A percentile compares a stretch with the other conserved stretches of the same genome.
Conservation (phyloP, 2,113 vertebrate species). For the Toxotes chatareus region DNA sequence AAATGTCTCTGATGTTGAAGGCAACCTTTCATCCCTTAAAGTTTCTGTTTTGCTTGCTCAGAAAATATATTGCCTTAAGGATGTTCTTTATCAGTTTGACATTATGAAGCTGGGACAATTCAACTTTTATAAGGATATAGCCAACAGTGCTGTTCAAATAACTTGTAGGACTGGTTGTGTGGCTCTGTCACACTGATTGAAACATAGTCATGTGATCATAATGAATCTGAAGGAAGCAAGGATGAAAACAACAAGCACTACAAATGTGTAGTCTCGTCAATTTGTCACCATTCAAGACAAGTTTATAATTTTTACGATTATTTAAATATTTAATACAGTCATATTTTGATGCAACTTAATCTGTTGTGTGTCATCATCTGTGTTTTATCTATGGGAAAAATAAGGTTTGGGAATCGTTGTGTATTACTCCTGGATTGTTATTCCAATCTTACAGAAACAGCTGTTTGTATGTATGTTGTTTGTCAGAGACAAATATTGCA, state of each 20-base stretch:
- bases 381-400: constrained; percentile 27
- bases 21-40: constrained; percentile 55
- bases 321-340: neutral
- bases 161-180: neutral
- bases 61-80: constrained; percentile 39
- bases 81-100: constrained; percentile 60
- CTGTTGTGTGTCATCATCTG: constrained; percentile 9
- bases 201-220: neutral
- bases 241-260: neutral
- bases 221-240: neutral
- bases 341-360: neutral
- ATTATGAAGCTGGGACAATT: constrained; percentile 53
- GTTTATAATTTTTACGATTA: neutral
- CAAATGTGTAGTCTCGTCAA: neutral
- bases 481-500: constrained; percentile 45
- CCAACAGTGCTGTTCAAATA: neutral
- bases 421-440: constrained; percentile 43
- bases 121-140: constrained; percentile 1
- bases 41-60: constrained; percentile 35
- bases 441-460: constrained; percentile 16
- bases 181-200: neutral
- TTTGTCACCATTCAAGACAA: constrained; percentile 1
- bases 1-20: constrained; percentile 52
- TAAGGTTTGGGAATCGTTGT: constrained; percentile 7
- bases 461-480: neutral